Conservation (phyloP, 2,797 vertebrate species). For the Cetoscarus ocellatus region DNA sequence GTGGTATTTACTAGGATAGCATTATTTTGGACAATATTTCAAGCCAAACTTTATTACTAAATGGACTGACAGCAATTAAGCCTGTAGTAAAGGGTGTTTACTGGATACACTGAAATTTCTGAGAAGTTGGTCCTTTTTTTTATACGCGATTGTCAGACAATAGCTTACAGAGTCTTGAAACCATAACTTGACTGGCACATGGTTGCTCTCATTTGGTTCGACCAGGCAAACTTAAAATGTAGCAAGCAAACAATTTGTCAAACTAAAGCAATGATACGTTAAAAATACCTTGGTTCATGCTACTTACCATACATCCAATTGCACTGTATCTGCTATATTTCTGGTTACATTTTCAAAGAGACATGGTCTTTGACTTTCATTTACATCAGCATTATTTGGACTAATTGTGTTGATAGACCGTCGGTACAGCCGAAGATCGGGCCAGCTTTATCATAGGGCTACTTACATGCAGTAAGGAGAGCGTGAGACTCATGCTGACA, state of each 20-base stretch:
- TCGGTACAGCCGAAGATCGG: slow-evolving; percentile 6
- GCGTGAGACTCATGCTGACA: slow-evolving; percentile 55
- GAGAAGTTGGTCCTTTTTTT: too few species aligned
- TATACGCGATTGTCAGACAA: too few species aligned
- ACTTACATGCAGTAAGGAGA: slow-evolving; percentile 63
- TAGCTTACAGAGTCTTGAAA: neutral
- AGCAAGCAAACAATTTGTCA: neutral
- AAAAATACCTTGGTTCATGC: neutral
- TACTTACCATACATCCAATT: neutral
- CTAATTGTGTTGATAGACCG: slow-evolving; percentile 28
- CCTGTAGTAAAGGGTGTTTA: too few species aligned
- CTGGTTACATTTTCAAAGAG: slow-evolving; percentile 4
- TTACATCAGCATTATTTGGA: slow-evolving; percentile 16
- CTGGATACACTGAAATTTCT: too few species aligned
- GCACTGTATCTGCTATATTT: neutral
- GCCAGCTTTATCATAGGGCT: slow-evolving; percentile 24
- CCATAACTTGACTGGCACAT: slow-evolving; percentile 2
- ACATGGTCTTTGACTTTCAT: slow-evolving; percentile 23
- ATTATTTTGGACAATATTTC: too few species aligned
- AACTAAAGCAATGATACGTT: too few species aligned
- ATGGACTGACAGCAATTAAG: too few species aligned
- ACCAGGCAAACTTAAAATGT: slow-evolving; percentile 13
- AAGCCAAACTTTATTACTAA: too few species aligned
- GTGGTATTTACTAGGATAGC: too few species aligned
- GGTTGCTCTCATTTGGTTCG: neutral